phyloP scores from a whole-genome alignment of 2,888 invertebrate genomes.

The Platerodrilus igneus region DNA sequence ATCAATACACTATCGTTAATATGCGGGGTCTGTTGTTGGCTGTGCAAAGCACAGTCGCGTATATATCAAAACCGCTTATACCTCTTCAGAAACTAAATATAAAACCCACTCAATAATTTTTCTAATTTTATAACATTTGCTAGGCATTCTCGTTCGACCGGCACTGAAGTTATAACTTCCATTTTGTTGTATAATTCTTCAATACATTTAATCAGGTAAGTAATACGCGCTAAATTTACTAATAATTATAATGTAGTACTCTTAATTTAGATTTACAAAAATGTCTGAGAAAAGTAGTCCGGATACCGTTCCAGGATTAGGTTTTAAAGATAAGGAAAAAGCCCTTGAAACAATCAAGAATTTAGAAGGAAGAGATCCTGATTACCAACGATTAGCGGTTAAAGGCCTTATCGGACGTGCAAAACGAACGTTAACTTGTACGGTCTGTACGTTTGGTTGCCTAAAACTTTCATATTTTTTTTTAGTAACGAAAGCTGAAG shows the following conservation, averaged over 20 bases:
- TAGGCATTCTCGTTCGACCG: slow-evolving; percentile 16
- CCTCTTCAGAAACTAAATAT: slow-evolving; percentile 5
- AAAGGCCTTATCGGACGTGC: slow-evolving; percentile 68
- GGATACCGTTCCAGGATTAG: slow-evolving; percentile 67
- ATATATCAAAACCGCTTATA: slow-evolving; percentile 4
- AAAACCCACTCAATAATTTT: slow-evolving; percentile 8
- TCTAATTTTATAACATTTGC: slow-evolving; percentile 15
- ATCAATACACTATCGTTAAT: slow-evolving; percentile 18
- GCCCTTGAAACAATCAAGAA: slow-evolving; percentile 63
- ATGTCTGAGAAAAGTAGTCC: slow-evolving; percentile 43
- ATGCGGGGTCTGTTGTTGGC: slow-evolving; percentile 15
- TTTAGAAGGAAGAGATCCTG: slow-evolving; percentile 66
- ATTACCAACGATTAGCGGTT: slow-evolving; percentile 70
- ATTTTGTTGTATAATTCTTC: background rate
- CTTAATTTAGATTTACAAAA: slow-evolving; percentile 12
- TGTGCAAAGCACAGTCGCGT: background rate
- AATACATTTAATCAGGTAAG: slow-evolving; percentile 5
- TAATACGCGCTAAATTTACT: background rate
- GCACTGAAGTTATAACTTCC: slow-evolving; percentile 29
- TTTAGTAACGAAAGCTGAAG: slow-evolving; percentile 68
- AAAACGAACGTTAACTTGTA: slow-evolving; percentile 64
- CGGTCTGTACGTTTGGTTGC: slow-evolving; percentile 27
- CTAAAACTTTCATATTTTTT: slow-evolving; percentile 11
- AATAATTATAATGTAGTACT: background rate
- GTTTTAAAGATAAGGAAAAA: slow-evolving; percentile 74